Evolutionary conservation across 2,797 vertebrate species (phyloP), one percentile per base, ranked within the genome.

Genomic region (Bovichtus diacanthus): DNA sequence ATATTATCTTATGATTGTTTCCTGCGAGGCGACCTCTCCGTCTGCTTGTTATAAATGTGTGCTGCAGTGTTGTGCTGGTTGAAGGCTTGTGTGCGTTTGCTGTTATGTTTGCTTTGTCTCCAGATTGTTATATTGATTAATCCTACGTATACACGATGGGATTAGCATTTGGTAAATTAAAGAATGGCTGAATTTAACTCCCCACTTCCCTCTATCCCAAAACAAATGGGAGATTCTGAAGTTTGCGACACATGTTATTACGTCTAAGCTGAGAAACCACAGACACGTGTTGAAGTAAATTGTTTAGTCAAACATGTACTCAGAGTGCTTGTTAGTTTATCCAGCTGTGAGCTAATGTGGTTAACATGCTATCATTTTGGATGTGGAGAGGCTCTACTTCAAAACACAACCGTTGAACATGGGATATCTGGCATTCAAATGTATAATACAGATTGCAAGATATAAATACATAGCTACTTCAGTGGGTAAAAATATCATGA

Each of bases 211-310:
- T 73, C 23, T 13, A 39, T 73, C 64, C 25, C 38, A 2, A n/a
- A 76, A 82, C 87, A 83, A 88, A 81, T 79, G 69, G 66, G 73
- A 76, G 60, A 72, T 82, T 81, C 44, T 39, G 83, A 77, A 74
- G 83, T 73, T 74, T 81, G 83, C 31, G 11, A 82, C 75, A 67
- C 23, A 3, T 86, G 86, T 86, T 63, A 94, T 93, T 92, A 92
- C 15, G 9, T 67, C 47, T 62, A 53, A 85, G 81, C 74, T 53
- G 82, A 74, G 58, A 82, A 90, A 80, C 81, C 88, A 63, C 90
- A 78, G 78, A 80, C 85, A 51, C 72, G 34, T 31, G 86, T 73
- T 70, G 55, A 50, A 58, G 77, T 85, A 81, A 91, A 90, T 60
- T 84, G 84, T 86, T 89, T 85, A 77, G 76, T 78, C 66, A 64